Evolutionary conservation across 1,140 invertebrate species (phyloP).

Genomic region (Magallana gigas): DNA sequence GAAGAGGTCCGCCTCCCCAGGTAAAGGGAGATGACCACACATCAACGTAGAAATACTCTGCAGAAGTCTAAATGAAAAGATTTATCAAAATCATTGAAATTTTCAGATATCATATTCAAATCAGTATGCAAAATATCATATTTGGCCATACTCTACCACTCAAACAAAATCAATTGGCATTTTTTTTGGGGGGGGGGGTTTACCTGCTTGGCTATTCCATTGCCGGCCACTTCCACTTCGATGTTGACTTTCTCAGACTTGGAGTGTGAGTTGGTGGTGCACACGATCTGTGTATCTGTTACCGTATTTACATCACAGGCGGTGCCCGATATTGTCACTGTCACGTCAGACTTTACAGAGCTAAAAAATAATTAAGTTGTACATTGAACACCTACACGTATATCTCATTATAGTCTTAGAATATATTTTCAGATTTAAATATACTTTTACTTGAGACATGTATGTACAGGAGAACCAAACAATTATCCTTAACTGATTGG

Average conservation of each 20-base stretch:
- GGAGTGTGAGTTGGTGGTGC: conserved; percentile 57
- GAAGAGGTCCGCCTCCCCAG: conserved; percentile 71
- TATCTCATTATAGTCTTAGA: too few relatives aligned
- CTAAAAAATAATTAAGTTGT: conserved; percentile 43
- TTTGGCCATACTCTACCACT: too few relatives aligned
- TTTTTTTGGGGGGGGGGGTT: too few relatives aligned
- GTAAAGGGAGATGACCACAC: conserved; percentile 72
- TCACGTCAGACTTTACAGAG: conserved; percentile 41
- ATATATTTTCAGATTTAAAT: too few relatives aligned
- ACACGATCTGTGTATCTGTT: conserved; percentile 60
- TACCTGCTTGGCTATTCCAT: conserved; percentile 65
- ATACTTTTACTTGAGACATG: too few relatives aligned
- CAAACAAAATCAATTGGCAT: too few relatives aligned
- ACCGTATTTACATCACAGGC: conserved; percentile 58
- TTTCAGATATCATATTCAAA: neutral
- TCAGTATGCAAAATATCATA: too few relatives aligned
- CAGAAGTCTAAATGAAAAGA: conserved; percentile 52
- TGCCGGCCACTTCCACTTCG: conserved; percentile 56
- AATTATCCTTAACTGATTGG: too few relatives aligned
- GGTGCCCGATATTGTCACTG: conserved; percentile 63
- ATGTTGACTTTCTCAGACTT: conserved; percentile 59
- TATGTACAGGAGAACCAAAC: too few relatives aligned
- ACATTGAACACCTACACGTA: too few relatives aligned
- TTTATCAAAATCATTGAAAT: neutral
- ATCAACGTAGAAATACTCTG: conserved; percentile 72